Evolutionary conservation across 2,113 vertebrate species (phyloP), one percentile per base, ranked within the genome.

Genomic region (Ranitomeya variabilis): DNA sequence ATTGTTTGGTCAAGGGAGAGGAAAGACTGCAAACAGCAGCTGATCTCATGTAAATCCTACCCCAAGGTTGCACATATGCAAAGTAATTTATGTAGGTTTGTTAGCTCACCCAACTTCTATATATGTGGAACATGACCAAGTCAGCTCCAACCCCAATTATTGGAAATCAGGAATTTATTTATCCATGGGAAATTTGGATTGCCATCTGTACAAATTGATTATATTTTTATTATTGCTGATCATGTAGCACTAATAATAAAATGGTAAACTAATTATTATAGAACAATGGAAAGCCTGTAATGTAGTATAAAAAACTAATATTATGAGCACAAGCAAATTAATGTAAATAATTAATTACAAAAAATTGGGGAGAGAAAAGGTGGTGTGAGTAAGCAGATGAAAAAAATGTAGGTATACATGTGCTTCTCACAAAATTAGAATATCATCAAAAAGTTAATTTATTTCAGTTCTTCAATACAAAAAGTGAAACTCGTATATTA

Each of bases 1-100:
- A 71, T 71, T 31, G 31, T 37, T 14, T 80, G 78, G 54, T 59
- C 54, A 80, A 13, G n/a, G 31, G 23, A 18, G 16, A 80, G 13
- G 57, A 9, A 80, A 60, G 55, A 59, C 55, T 31, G n/a, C 13
- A 60, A 80, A 60, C 55, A 80, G 79, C 23, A 80, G 71, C 71
- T 80, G 21, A 80, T 80, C 12, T 26, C 60, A 31, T 26, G 78
- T n/a, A 60, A 60, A 80, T 31, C 57, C 57, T 31, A 31, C 69
- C 52, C 54, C 77, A 79, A 80, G 77, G 54, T 52, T 57, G 77
- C 11, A 26, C 7, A n/a, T 80, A 80, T 57, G 54, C 5, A 57
- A 7, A 79, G 19, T 54, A 26, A 69, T 69, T 26, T 69, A 69
- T 69, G 23, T 69, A 45, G 15, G 71, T 45, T 6, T 45, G 15